These are phyloP conservation scores for Potamilus streckersoni DNA, from an alignment of 1,140 invertebrate species.

Conservation along the genomic window DNA sequence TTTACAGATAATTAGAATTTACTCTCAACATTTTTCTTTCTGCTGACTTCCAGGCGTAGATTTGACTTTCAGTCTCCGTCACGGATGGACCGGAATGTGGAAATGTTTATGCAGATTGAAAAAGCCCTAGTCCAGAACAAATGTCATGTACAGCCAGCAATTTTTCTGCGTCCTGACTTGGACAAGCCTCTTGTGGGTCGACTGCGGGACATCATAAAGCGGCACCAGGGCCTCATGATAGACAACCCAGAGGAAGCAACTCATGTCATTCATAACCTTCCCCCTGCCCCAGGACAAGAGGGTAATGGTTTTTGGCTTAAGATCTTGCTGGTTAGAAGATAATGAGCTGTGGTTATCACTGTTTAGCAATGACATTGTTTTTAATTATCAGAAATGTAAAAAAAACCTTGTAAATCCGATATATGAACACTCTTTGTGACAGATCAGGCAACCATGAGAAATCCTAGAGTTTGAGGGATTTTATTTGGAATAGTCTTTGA, in stretches of 20 bases:
- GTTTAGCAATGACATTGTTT: too few species aligned
- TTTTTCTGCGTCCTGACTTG: slow-evolving; percentile 73
- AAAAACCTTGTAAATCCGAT: too few species aligned
- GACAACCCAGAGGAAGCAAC: slow-evolving; percentile 91
- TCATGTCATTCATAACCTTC: slow-evolving; percentile 84
- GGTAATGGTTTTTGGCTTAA: slow-evolving; percentile 2
- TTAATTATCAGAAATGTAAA: too few species aligned
- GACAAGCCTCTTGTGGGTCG: slow-evolving; percentile 83
- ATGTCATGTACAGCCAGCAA: slow-evolving; percentile 79
- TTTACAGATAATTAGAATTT: too few species aligned
- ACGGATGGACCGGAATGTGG: slow-evolving; percentile 90
- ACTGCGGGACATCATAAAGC: slow-evolving; percentile 89
- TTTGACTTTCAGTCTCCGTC: slow-evolving; percentile 83
- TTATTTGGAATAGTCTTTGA: too few species aligned
- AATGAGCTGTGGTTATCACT: too few species aligned
- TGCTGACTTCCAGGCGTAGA: slow-evolving; percentile 56
- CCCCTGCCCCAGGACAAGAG: slow-evolving; percentile 65
- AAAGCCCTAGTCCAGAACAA: slow-evolving; percentile 85
- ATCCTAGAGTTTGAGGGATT: too few species aligned
- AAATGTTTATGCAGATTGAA: slow-evolving; percentile 94
- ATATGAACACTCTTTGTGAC: too few species aligned
- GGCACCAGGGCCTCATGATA: slow-evolving; percentile 83
- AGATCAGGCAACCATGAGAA: too few species aligned
- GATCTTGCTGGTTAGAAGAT: neutral
- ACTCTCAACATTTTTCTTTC: too few species aligned